Conservation (phyloP, 2,113 vertebrate species). For the Candoia aspera region DNA sequence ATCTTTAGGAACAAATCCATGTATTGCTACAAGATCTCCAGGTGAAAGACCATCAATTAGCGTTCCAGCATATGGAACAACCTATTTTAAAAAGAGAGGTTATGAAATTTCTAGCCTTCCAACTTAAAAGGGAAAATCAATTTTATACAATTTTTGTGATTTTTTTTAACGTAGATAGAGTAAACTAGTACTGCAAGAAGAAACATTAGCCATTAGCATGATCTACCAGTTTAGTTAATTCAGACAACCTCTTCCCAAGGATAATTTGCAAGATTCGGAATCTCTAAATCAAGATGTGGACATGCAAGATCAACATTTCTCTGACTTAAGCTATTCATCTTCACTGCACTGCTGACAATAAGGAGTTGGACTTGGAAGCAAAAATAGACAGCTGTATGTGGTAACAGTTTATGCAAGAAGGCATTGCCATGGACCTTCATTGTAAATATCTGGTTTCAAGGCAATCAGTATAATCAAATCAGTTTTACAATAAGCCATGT, state of each 20-base stretch:
- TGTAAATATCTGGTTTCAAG: not conserved
- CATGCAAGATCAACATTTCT: not conserved
- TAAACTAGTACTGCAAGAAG: not conserved
- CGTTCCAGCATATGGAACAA: conserved; percentile 82
- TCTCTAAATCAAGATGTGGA: not conserved
- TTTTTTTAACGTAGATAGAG: not conserved
- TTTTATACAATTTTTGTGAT: not conserved
- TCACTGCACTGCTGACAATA: not conserved
- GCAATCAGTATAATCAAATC: not conserved
- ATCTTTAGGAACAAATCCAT: conserved; percentile 77
- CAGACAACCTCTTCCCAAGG: not conserved
- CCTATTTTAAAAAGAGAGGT: conserved; percentile 59
- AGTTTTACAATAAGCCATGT: not conserved
- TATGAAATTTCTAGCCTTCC: not conserved
- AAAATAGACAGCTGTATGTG: not conserved
- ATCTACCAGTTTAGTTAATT: not conserved
- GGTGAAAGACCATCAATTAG: conserved; percentile 82
- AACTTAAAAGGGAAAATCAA: not conserved
- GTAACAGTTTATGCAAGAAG: not conserved
- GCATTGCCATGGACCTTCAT: not conserved
- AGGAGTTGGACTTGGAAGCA: not conserved
- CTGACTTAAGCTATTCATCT: not conserved
- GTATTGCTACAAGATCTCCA: conserved; percentile 84
- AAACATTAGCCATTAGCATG: not conserved
- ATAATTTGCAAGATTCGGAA: not conserved